A percentile compares a stretch with the other conserved stretches of the same genome.
Evolutionary conservation across 2,888 invertebrate species (phyloP).

Genomic region (Synanthedon myopaeformis): DNA sequence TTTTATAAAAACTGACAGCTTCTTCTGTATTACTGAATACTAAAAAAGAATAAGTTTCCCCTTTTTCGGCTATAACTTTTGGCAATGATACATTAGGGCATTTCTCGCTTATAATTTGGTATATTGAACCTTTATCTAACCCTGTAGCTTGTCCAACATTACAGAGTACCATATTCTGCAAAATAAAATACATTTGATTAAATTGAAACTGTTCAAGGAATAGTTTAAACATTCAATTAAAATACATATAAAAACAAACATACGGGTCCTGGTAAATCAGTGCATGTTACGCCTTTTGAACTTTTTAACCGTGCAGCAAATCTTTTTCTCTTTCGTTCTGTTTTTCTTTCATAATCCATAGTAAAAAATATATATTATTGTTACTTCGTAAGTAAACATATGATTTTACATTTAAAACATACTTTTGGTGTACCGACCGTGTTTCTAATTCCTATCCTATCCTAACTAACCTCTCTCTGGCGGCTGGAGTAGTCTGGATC

Average conservation of each 20-base stretch:
- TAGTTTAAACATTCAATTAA: not conserved
- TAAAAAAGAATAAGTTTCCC: slow-evolving; percentile 86
- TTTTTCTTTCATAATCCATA: slow-evolving; percentile 42
- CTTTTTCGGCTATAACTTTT: slow-evolving; percentile 77
- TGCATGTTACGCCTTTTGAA: slow-evolving; percentile 39
- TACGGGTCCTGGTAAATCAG: slow-evolving; percentile 31
- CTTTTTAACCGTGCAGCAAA: slow-evolving; percentile 44
- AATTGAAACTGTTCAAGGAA: not conserved
- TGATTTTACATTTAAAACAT: too few relatives aligned
- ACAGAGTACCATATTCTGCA: slow-evolving; percentile 80
- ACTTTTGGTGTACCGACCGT: too few relatives aligned
- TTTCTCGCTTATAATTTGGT: slow-evolving; percentile 68
- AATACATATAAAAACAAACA: slow-evolving; percentile 15
- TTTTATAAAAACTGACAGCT: slow-evolving; percentile 68
- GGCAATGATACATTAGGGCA: slow-evolving; percentile 64
- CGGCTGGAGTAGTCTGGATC: too few relatives aligned
- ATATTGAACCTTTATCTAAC: slow-evolving; percentile 74
- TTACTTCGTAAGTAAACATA: too few relatives aligned
- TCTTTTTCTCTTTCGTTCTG: slow-evolving; percentile 41
- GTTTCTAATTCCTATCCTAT: too few relatives aligned
- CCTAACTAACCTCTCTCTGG: too few relatives aligned
- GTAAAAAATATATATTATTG: too few relatives aligned
- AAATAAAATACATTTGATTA: slow-evolving; percentile 12
- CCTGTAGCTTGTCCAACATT: slow-evolving; percentile 90
- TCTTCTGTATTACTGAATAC: slow-evolving; percentile 62